Base-by-base conservation (phyloP, 2,888 invertebrate species). In the Phalera bucephala region DNA sequence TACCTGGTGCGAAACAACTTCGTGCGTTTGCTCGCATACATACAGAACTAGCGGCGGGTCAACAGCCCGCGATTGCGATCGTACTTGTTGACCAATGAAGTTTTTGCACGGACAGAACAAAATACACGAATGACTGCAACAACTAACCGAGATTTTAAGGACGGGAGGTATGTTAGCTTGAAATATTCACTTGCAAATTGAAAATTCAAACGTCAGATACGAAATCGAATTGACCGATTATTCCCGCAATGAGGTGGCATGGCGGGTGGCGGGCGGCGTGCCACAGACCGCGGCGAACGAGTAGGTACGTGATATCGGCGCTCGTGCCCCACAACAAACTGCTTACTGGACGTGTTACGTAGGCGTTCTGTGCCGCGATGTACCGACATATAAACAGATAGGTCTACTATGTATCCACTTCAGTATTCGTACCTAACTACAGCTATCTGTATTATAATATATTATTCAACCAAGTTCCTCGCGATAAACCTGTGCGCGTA, bases 311-410 rank as follows among this genome's bases (percentile, higher is more conserved):
- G 82, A 84, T 85, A 85, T 80, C 83, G 79, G 81, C 81, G 83
- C 84, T 82, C 86, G 84, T 87, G 87, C 84, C 81, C 77, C 83
- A 88, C 84, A 87, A 87, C 86, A 88, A 87, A 87, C 85, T 86
- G 87, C 86, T 86, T 85, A 85, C 82, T 86, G 86, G 83, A 85
- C 83, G 80, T 80, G 82, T 85, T 87, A 86, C 79, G 86, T 86
- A 84, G 84, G 84, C 83, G 82, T 78, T n/a, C 76, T 79, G 72
- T 75, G 76, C 75, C 71, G 77, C 78, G 72, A 75, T 74, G 71
- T 80, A 80, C 75, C 69, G 69, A 80, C 76, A 74, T 76, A 81
- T 77, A 80, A 73, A 78, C 72, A 75, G 63, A 74, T 68, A 67
- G 53, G 54, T 57, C 52, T 57, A 48, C 45, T 45, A 49, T 59